Conservation (phyloP, 2,113 vertebrate genomes). For the Cranoglanis bouderius region DNA sequence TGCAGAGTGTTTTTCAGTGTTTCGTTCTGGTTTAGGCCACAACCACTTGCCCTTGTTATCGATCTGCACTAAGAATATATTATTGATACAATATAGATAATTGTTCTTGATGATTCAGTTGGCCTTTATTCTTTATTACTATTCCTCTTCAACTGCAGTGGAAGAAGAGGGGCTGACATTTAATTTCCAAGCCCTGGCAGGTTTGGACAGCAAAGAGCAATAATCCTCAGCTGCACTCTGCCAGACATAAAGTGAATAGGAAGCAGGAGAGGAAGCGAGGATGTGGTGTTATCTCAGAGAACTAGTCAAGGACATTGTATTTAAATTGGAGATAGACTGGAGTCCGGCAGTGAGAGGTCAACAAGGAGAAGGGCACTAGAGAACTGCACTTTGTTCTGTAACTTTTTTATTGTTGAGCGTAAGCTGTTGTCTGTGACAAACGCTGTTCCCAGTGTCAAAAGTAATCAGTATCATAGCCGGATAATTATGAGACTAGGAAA, state of each 20-base stretch:
- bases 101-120: not conserved
- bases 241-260: not conserved
- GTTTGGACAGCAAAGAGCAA: slow-evolving; percentile 29
- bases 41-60: not conserved
- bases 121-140: slow-evolving; percentile 1
- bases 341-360: slow-evolving; percentile 29
- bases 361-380: slow-evolving; percentile 23
- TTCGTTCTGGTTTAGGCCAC: not conserved
- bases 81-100: not conserved
- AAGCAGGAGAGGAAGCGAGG: not conserved
- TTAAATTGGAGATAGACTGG: not conserved
- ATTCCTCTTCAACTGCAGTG: not conserved
- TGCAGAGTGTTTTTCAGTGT: not conserved
- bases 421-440: slow-evolving; percentile 33
- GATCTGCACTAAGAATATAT: not conserved
- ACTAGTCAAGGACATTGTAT: slow-evolving; percentile 32
- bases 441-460: slow-evolving; percentile 23
- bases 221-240: slow-evolving; percentile 30
- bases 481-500: slow-evolving; percentile 37
- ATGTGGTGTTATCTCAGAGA: slow-evolving; percentile 26
- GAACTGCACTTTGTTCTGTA: not conserved
- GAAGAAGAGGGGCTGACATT: slow-evolving; percentile 29
- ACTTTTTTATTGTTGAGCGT: slow-evolving; percentile 24
- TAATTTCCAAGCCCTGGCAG: slow-evolving; percentile 42
- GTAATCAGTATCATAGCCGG: slow-evolving; percentile 31